Conservation (phyloP, 2,113 vertebrate species). For the Atrichornis clamosus region DNA sequence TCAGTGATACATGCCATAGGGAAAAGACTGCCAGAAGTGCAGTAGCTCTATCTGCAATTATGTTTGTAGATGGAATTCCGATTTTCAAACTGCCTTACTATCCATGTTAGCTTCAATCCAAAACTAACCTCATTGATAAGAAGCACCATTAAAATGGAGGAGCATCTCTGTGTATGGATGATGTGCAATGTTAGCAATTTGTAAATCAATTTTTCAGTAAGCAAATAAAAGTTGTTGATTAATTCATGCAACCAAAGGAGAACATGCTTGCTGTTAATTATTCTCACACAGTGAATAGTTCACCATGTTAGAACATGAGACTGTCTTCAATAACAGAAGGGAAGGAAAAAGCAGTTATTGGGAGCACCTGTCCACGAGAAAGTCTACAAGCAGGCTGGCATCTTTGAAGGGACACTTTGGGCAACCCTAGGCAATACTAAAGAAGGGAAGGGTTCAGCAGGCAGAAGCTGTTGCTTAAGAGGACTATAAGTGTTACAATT, state of each 20-base stretch:
- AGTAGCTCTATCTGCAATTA: neutral
- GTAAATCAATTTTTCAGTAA: neutral
- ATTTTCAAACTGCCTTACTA: neutral
- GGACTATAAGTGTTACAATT: neutral
- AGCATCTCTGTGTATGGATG: neutral
- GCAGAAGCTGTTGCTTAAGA: neutral
- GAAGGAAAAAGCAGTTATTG: neutral
- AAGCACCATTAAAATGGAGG: neutral
- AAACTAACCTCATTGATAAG: neutral
- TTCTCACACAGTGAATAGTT: neutral
- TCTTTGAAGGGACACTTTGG: neutral
- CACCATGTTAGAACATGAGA: neutral
- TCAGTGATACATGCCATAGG: neutral
- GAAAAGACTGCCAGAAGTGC: neutral
- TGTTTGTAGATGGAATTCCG: neutral
- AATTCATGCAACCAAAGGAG: rapidly evolving
- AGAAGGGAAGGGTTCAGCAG: neutral
- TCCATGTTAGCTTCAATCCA: neutral
- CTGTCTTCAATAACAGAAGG: neutral
- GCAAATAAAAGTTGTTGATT: neutral
- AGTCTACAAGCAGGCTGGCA: neutral
- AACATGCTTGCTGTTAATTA: neutral
- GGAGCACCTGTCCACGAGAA: no score
- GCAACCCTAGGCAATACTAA: neutral
- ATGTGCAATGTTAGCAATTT: neutral